These are phyloP conservation scores for Camponotus pennsylvanicus DNA, from an alignment of 1,140 invertebrate species.

Conservation along the genomic window DNA sequence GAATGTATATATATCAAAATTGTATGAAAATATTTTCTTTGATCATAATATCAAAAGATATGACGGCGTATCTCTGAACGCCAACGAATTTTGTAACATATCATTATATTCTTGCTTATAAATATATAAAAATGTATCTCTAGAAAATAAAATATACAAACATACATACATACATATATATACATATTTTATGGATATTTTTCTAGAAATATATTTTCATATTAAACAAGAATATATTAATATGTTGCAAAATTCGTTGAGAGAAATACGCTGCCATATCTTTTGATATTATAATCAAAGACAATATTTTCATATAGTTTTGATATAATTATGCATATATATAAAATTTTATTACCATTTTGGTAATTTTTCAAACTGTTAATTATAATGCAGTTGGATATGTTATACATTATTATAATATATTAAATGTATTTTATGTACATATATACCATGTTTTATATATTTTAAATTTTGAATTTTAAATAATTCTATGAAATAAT, in stretches of 20 bases:
- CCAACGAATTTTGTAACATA: not conserved
- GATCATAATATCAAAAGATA: not conserved
- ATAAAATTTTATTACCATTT: not conserved
- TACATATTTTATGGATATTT: too few relatives aligned
- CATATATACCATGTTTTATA: not conserved
- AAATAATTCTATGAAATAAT: too few relatives aligned
- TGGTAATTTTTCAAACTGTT: constrained; percentile 15
- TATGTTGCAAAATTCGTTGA: too few relatives aligned
- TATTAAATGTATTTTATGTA: not conserved
- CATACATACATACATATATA: not conserved
- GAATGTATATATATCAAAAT: not conserved
- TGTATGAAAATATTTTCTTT: not conserved
- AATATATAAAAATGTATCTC: not conserved
- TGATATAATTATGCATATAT: too few relatives aligned
- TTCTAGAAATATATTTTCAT: too few relatives aligned
- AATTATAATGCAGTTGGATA: not conserved
- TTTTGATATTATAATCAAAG: too few relatives aligned
- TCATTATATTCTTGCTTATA: not conserved
- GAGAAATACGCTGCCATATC: too few relatives aligned
- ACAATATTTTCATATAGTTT: too few relatives aligned
- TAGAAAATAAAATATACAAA: not conserved
- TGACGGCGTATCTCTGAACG: not conserved
- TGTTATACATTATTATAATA: constrained; percentile 19
- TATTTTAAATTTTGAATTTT: not conserved
- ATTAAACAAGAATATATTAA: too few relatives aligned